These are phyloP conservation scores for Drosophila diplacantha DNA, from an alignment of 2,888 invertebrate species.

Conservation along the genomic window DNA sequence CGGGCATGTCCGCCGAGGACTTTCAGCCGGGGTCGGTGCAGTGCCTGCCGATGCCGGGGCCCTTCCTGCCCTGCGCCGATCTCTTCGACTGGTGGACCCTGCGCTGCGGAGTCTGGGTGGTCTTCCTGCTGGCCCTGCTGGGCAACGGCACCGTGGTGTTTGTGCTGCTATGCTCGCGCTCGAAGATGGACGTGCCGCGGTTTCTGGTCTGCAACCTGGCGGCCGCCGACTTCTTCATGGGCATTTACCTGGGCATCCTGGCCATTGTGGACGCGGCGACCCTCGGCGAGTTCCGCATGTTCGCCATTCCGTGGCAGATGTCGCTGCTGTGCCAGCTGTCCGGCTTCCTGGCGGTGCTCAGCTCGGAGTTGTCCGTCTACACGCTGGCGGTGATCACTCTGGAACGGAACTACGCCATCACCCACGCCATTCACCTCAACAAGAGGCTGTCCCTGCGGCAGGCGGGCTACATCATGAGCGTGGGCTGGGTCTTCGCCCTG, in stretches of 20 bases:
- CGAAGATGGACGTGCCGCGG: constrained; percentile 97
- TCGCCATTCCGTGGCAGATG: constrained; percentile 98
- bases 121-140: constrained; percentile 95
- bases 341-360: constrained; percentile 95
- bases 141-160: constrained; percentile 98
- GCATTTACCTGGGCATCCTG: constrained; percentile 93
- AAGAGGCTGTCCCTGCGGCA: constrained; percentile 93
- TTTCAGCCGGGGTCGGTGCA: constrained; percentile 78
- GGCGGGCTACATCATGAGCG: constrained; percentile 93
- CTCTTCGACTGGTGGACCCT: constrained; percentile 99
- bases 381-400: constrained; percentile 97
- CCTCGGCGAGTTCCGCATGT: constrained; percentile 95
- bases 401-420: constrained; percentile 97
- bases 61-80: constrained; percentile 96
- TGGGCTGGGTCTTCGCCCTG: constrained; percentile 94
- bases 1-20: constrained; percentile 73
- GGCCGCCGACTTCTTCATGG: constrained; percentile 98
- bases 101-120: constrained; percentile 97
- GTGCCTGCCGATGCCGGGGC: constrained; percentile 92
- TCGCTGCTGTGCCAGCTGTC: constrained; percentile 94
- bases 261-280: constrained; percentile 98
- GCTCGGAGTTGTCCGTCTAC: constrained; percentile 95
- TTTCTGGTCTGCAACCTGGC: constrained; percentile 98
- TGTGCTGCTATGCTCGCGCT: constrained; percentile 92
- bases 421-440: constrained; percentile 98